Evolutionary conservation across 1,140 invertebrate species (phyloP).

Genomic region (Trypoxylus dichotomus): DNA sequence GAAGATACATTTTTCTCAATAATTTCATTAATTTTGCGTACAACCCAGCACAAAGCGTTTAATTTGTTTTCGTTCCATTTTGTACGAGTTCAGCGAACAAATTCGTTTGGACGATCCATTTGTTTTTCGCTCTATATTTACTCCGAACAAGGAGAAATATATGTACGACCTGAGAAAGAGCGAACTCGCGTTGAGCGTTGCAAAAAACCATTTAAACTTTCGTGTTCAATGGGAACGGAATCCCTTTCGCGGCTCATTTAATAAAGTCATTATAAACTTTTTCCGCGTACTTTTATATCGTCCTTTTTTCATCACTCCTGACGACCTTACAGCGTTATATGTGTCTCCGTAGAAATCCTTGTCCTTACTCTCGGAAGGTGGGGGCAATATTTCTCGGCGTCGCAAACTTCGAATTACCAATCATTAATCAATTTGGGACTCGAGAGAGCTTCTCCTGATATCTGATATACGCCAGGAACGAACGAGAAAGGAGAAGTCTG

Average conservation of each 20-base stretch:
- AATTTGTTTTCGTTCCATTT: neutral
- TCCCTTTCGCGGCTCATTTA: slow-evolving; percentile 18
- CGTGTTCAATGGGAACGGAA: slow-evolving; percentile 2
- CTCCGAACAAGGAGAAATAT: neutral
- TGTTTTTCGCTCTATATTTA: neutral
- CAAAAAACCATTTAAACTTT: slow-evolving; percentile 16
- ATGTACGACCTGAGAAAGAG: neutral
- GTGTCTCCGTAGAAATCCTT: neutral
- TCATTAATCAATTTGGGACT: neutral
- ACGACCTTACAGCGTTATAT: neutral
- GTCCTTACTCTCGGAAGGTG: neutral
- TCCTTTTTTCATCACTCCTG: neutral
- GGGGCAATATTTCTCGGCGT: neutral
- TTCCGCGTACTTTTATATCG: slow-evolving; percentile 11
- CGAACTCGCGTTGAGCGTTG: neutral
- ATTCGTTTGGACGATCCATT: neutral
- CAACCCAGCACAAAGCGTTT: neutral
- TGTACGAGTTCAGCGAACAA: neutral
- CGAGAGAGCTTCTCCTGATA: neutral
- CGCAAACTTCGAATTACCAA: neutral
- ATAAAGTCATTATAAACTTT: slow-evolving; percentile 24
- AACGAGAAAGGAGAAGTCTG: neutral
- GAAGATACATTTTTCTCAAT: neutral
- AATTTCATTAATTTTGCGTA: neutral
- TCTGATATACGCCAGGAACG: neutral